phyloP scores from a whole-genome alignment of 2,113 vertebrate genomes.

The Cettia cetti region DNA sequence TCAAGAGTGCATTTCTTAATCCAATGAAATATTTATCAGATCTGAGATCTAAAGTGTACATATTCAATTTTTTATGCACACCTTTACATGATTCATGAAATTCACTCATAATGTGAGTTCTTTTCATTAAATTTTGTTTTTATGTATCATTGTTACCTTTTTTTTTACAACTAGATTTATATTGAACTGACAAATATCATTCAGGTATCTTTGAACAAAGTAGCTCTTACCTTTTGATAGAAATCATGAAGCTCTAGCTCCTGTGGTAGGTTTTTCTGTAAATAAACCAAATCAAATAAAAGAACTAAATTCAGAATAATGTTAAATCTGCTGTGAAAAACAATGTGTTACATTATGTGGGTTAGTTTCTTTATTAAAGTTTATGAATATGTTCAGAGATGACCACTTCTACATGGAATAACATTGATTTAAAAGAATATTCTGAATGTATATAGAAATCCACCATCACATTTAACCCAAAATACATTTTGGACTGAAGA shows the following conservation, averaged over 20 bases:
- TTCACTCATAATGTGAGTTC: conserved; percentile 36
- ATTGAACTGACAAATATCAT: conserved; percentile 40
- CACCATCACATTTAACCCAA: neutral
- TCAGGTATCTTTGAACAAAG: conserved; percentile 35
- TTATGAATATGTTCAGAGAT: neutral
- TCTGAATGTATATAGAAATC: neutral
- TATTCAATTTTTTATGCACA: conserved; percentile 66
- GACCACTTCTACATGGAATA: neutral
- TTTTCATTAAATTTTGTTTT: conserved; percentile 69
- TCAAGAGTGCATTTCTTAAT: conserved; percentile 61
- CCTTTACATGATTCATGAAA: conserved; percentile 65
- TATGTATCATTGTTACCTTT: conserved; percentile 27
- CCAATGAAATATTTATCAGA: conserved; percentile 64
- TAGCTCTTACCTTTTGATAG: conserved; percentile 10
- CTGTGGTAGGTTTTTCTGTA: neutral
- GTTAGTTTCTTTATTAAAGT: neutral
- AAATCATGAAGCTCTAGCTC: neutral
- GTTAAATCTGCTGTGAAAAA: conserved; percentile 2
- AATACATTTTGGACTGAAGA: neutral
- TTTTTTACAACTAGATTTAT: conserved; percentile 6
- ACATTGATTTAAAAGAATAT: neutral
- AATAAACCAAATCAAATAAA: neutral
- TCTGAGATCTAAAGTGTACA: conserved; percentile 58
- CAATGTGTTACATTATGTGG: neutral
- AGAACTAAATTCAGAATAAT: neutral